phyloP scores from a whole-genome alignment of 2,113 vertebrate genomes.

The Oenanthe melanoleuca region DNA sequence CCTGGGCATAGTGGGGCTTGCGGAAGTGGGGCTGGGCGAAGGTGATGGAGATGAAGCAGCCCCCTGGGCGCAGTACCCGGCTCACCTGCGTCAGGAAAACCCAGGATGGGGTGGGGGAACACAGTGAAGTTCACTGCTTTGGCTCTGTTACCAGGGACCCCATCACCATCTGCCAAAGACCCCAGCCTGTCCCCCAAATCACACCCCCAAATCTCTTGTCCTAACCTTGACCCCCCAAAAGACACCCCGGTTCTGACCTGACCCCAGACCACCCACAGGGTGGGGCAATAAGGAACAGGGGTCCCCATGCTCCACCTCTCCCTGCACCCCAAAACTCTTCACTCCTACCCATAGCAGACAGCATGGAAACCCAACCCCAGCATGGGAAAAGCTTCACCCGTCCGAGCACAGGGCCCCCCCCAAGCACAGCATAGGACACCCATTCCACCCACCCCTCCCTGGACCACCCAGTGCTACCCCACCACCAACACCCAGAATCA shows the following conservation, averaged over 20 bases:
- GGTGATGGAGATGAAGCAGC: slow-evolving; percentile 89
- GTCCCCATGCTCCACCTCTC: not conserved
- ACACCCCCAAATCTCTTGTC: not conserved
- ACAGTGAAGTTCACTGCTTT: not conserved
- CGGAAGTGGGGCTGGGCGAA: slow-evolving; percentile 90
- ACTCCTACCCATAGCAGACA: not conserved
- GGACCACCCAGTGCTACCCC: not conserved
- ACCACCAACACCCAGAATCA: not conserved
- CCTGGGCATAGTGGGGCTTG: slow-evolving; percentile 83
- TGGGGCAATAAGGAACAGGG: fast-evolving
- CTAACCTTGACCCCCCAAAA: not conserved
- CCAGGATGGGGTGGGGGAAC: not conserved
- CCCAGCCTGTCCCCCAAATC: not conserved
- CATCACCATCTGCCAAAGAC: not conserved
- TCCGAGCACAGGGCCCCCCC: fast-evolving
- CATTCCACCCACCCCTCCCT: not conserved
- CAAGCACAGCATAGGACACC: not conserved
- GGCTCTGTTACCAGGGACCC: not conserved
- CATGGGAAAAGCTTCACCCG: not conserved
- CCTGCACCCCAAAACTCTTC: not conserved
- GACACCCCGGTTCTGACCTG: not conserved
- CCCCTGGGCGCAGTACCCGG: slow-evolving; percentile 83
- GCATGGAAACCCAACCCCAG: not conserved
- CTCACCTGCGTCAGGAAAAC: slow-evolving; percentile 77
- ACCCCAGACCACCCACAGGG: not conserved